Evolutionary conservation across 2,888 invertebrate species (phyloP).

Genomic region (Chydorus sphaericus): DNA sequence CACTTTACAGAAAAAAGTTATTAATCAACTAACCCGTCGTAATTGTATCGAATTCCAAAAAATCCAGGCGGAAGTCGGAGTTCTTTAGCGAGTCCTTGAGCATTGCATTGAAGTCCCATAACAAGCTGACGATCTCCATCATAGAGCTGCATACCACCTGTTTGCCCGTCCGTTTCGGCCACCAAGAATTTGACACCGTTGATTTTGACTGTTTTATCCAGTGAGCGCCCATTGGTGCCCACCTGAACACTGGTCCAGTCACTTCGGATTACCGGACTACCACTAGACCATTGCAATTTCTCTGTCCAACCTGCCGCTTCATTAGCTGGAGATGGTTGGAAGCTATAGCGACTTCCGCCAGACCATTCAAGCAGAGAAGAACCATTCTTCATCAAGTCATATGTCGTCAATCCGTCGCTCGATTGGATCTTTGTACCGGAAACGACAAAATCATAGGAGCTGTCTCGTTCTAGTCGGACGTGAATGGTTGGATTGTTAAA

Average conservation of each 20-base stretch:
- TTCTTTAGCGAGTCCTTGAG: conserved; percentile 71
- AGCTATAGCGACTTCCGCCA: not conserved
- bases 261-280: not conserved
- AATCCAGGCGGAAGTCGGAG: conserved; percentile 44
- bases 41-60: conserved; percentile 69
- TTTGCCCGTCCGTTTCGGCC: conserved; percentile 60
- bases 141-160: conserved; percentile 53
- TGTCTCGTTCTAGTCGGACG: not conserved
- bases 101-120: conserved; percentile 73
- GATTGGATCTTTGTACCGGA: not conserved
- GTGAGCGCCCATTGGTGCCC: conserved; percentile 17
- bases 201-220: conserved; percentile 40
- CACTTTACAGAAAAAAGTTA: not conserved
- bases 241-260: not conserved
- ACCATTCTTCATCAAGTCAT: not conserved
- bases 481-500: not conserved
- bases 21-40: conserved; percentile 41
- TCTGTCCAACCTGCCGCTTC: not conserved
- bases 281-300: not conserved
- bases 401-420: not conserved
- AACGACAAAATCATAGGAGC: not conserved
- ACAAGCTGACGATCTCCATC: conserved; percentile 68
- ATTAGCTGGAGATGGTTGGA: not conserved
- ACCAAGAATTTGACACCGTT: conserved; percentile 78
- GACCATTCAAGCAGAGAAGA: not conserved